phyloP scores from a whole-genome alignment of 2,113 vertebrate genomes.

The Perca fluviatilis region DNA sequence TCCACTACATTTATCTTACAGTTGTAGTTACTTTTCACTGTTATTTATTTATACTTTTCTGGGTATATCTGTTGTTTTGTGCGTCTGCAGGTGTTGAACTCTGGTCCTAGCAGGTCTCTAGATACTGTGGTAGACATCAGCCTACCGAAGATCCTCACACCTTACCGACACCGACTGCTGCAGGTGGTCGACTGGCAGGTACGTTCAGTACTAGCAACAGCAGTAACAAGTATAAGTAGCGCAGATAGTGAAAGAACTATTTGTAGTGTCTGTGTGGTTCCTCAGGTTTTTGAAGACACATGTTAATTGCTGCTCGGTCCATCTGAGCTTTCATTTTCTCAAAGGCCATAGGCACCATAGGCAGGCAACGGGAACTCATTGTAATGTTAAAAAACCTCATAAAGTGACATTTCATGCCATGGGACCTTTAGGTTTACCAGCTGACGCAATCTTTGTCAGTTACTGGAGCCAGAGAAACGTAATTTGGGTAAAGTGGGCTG shows the following conservation, averaged over 20 bases:
- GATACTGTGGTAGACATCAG: conserved; percentile 86
- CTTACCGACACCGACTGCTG: conserved; percentile 85
- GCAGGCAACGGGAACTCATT: no score
- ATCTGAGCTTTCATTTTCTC: no score
- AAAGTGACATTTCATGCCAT: no score
- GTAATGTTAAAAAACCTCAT: no score
- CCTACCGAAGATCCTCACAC: conserved; percentile 89
- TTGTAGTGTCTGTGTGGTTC: not conserved
- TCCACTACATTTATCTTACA: not conserved
- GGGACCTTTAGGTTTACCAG: not conserved
- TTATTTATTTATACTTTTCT: not conserved
- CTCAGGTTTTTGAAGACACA: conserved; percentile 1
- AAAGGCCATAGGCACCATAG: no score
- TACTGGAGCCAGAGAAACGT: not conserved
- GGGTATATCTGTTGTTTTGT: conserved; percentile 11
- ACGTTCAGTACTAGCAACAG: conserved; percentile 10
- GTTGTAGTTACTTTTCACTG: not conserved
- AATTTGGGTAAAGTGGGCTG: no score
- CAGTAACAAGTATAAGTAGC: not conserved
- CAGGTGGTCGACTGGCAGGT: conserved; percentile 90
- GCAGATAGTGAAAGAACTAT: not conserved
- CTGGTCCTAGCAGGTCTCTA: conserved; percentile 89
- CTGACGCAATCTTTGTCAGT: not conserved
- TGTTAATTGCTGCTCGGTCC: not conserved
- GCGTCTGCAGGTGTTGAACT: conserved; percentile 89